A percentile compares a stretch with the other conserved stretches of the same genome.
phyloP scores from a whole-genome alignment of 35 echinoderm and acorn worm species.

The Lytechinus pictus region DNA sequence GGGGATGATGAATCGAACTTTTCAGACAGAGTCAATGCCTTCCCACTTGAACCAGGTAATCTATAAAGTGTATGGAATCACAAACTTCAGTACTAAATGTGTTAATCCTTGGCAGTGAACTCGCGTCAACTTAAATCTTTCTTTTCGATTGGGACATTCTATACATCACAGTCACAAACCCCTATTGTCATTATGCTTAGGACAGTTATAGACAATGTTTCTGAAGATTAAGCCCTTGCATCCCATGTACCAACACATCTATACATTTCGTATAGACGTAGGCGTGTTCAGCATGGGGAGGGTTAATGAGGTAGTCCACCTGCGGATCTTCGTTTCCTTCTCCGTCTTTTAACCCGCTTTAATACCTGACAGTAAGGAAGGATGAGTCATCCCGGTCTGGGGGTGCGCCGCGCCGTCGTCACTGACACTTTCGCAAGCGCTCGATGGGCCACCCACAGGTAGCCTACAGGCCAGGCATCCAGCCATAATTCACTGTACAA shows the following conservation, averaged over 20 bases:
- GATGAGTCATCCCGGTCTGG: not conserved
- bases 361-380: not conserved
- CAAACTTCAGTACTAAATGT: too few relatives aligned
- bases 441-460: not conserved
- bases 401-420: not conserved
- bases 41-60: too few relatives aligned
- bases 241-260: not conserved
- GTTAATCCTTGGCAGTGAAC: too few relatives aligned
- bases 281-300: not conserved
- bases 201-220: not conserved
- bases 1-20: too few relatives aligned
- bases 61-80: too few relatives aligned
- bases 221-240: not conserved
- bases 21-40: too few relatives aligned
- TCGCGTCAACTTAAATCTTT: too few relatives aligned
- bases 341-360: not conserved
- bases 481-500: constrained; percentile 13
- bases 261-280: not conserved
- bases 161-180: too few relatives aligned
- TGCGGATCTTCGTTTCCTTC: not conserved
- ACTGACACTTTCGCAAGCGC: not conserved
- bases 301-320: not conserved
- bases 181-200: not conserved
- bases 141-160: too few relatives aligned
- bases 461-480: not conserved